Percentiles rank a stretch among this genome's conserved stretches.
phyloP scores from a whole-genome alignment of 1,140 invertebrate genomes.

The Drosophila kepulauana region DNA sequence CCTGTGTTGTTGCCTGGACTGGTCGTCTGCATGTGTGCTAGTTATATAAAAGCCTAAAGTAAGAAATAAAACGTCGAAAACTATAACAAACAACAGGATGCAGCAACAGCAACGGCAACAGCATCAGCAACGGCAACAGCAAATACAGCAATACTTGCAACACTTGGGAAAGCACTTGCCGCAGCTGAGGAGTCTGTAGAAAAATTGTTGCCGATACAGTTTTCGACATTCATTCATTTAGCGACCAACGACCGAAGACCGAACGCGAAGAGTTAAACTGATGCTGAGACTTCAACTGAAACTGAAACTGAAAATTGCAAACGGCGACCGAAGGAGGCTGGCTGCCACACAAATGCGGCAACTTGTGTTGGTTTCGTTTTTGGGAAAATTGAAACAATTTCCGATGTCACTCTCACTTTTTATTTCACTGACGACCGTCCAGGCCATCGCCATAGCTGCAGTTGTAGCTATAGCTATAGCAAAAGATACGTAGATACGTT shows the following conservation, averaged over 20 bases:
- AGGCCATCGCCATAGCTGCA: conserved; percentile 32
- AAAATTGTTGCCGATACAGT: conserved; percentile 82
- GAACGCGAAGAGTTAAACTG: conserved; percentile 27
- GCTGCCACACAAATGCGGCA: conserved; percentile 61
- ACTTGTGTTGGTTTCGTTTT: conserved; percentile 75
- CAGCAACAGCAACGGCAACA: conserved; percentile 35
- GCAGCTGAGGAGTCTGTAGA: conserved; percentile 30
- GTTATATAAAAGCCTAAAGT: conserved; percentile 76
- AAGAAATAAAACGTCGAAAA: conserved; percentile 78
- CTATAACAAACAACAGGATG: conserved; percentile 83
- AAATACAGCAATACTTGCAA: conserved; percentile 23
- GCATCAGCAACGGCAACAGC: conserved; percentile 17
- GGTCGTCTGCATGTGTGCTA: conserved; percentile 59
- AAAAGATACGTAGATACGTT: conserved; percentile 21
- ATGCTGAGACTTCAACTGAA: conserved; percentile 9
- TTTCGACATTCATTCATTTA: conserved; percentile 84
- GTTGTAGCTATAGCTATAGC: not conserved
- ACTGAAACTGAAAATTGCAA: not conserved
- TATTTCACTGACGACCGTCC: conserved; percentile 67
- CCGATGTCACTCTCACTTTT: conserved; percentile 85
- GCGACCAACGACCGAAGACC: conserved; percentile 65
- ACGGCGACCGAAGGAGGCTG: conserved; percentile 37
- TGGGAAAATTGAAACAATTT: conserved; percentile 84
- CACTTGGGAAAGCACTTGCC: conserved; percentile 53
- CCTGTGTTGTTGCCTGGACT: conserved; percentile 21